phyloP scores from a whole-genome alignment of 92 coral and sea anemone genomes.

The Palythoa caribaeorum region DNA sequence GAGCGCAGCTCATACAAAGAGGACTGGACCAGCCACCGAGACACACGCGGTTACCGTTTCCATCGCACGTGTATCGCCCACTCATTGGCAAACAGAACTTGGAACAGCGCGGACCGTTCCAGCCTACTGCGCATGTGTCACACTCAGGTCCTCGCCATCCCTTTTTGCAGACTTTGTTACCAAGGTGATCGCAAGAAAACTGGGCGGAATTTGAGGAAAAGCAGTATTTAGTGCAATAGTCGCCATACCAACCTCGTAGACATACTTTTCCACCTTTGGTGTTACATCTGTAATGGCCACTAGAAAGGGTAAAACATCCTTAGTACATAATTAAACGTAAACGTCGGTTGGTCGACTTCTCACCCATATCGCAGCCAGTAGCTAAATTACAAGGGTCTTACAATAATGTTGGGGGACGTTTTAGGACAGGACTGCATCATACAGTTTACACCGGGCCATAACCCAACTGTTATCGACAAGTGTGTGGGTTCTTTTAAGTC shows the following conservation, averaged over 20 bases:
- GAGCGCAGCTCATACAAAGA: constrained; percentile 49
- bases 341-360: too few species aligned
- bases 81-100: constrained; percentile 59
- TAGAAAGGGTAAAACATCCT: neutral
- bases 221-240: constrained; percentile 55
- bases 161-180: constrained; percentile 53
- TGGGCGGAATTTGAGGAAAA: constrained; percentile 54
- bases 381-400: too few species aligned
- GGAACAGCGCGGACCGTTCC: constrained; percentile 66
- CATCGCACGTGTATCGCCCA: constrained; percentile 45
- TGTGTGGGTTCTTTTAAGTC: too few species aligned
- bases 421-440: neutral
- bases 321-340: neutral
- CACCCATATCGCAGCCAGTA: too few species aligned
- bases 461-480: neutral
- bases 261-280: constrained; percentile 57
- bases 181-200: constrained; percentile 61
- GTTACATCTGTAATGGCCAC: constrained; percentile 67
- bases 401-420: too few species aligned
- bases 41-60: constrained; percentile 58
- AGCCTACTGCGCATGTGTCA: constrained; percentile 56
- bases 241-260: constrained; percentile 54
- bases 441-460: neutral
- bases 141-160: constrained; percentile 58
- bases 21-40: constrained; percentile 58